phyloP scores from a whole-genome alignment of 2,797 vertebrate species.

The Melanotaenia boesemani region DNA sequence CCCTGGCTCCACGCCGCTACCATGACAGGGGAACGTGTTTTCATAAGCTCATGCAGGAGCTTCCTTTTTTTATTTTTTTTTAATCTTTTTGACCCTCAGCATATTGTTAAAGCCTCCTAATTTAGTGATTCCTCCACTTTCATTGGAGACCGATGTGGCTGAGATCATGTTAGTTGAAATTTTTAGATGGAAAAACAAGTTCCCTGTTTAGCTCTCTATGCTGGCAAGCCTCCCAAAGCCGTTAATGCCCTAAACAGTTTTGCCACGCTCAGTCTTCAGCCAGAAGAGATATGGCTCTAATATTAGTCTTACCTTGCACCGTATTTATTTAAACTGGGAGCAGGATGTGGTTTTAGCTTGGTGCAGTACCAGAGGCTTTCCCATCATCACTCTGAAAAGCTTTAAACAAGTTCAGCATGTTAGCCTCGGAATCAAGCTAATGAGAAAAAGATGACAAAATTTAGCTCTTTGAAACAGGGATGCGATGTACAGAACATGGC shows the following conservation, averaged over 20 bases:
- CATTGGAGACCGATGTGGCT: conserved; percentile 9
- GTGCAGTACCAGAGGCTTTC: conserved; percentile 61
- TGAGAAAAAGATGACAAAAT: conserved; percentile 62
- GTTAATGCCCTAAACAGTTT: conserved; percentile 51
- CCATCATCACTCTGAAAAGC: conserved; percentile 64
- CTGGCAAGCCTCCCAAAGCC: conserved; percentile 38
- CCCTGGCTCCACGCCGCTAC: conserved; percentile 56
- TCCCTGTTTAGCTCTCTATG: conserved; percentile 7
- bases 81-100: conserved; percentile 18
- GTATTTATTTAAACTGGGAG: conserved; percentile 70
- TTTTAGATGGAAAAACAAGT: conserved; percentile 1
- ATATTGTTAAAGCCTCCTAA: conserved; percentile 10
- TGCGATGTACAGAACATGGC: conserved; percentile 54
- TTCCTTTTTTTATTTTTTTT: conserved; percentile 7
- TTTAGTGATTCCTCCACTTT: conserved; percentile 18
- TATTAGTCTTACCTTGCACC: conserved; percentile 63
- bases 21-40: conserved; percentile 65
- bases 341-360: conserved; percentile 74
- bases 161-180: conserved; percentile 11
- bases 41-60: conserved; percentile 45
- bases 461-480: conserved; percentile 58
- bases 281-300: conserved; percentile 56
- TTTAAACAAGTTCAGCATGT: conserved; percentile 78
- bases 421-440: conserved; percentile 65
- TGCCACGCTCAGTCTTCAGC: conserved; percentile 37